Percentiles rank a stretch among this genome's conserved stretches.
Evolutionary conservation across 2,113 vertebrate species (phyloP).

Genomic region (western clawed frog (Xenopus tropicalis)): UCB_Xtro_10.0 CM004450.2:143018501-143019000

Average conservation of each 20-base stretch:
- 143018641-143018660: neutral
- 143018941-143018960: neutral
- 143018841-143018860: constrained; percentile 14
- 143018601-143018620: neutral
- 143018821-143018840: constrained; percentile 27
- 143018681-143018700: too few species aligned
- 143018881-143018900: constrained; percentile 7
- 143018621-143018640: neutral
- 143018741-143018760: constrained; percentile 27
- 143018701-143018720: too few species aligned
- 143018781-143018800: constrained; percentile 14
- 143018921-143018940: neutral
- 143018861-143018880: neutral
- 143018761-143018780: neutral
- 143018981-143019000: too few species aligned
- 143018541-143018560: neutral
- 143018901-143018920: constrained; percentile 4
- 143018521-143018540: neutral
- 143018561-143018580: constrained; percentile 12
- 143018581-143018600: neutral
- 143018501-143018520: too few species aligned
- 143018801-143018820: constrained; percentile 1
- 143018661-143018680: too few species aligned
- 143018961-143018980: too few species aligned
- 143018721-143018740: neutral